Evolutionary conservation across 2,113 vertebrate genomes (phyloP).

Genomic region (Chaetura pelagica): DNA sequence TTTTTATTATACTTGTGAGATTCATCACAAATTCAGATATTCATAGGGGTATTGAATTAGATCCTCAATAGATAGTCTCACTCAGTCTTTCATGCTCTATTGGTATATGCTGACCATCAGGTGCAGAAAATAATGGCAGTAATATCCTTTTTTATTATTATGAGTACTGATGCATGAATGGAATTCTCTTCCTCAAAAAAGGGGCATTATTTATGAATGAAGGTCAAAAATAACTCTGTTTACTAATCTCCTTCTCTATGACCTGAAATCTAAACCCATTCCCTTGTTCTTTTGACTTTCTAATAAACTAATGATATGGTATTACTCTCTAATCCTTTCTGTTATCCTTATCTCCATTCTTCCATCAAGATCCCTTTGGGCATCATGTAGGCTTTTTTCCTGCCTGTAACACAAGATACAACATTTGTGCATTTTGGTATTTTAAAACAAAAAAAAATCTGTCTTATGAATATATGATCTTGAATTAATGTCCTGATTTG

Average conservation of each 20-base stretch:
- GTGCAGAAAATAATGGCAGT: not conserved
- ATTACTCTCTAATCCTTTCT: conserved; percentile 29
- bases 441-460: not conserved
- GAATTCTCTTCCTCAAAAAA: not conserved
- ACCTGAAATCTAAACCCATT: conserved; percentile 1
- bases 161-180: not conserved
- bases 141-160: not conserved
- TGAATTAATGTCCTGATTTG: not conserved
- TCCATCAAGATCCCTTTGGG: not conserved
- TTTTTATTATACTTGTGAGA: not conserved
- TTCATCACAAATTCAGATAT: not conserved
- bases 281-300: not conserved
- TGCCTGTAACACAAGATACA: not conserved
- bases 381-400: not conserved
- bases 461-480: not conserved
- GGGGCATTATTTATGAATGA: not conserved
- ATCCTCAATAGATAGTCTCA: not conserved
- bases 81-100: not conserved
- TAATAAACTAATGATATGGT: conserved; percentile 3
- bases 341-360: conserved; percentile 12
- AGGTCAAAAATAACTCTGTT: not conserved
- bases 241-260: not conserved
- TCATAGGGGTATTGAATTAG: not conserved
- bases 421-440: not conserved
- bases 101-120: not conserved